These are phyloP conservation scores for Ips nitidus DNA, from an alignment of 1,140 invertebrate species.

Conservation along the genomic window DNA sequence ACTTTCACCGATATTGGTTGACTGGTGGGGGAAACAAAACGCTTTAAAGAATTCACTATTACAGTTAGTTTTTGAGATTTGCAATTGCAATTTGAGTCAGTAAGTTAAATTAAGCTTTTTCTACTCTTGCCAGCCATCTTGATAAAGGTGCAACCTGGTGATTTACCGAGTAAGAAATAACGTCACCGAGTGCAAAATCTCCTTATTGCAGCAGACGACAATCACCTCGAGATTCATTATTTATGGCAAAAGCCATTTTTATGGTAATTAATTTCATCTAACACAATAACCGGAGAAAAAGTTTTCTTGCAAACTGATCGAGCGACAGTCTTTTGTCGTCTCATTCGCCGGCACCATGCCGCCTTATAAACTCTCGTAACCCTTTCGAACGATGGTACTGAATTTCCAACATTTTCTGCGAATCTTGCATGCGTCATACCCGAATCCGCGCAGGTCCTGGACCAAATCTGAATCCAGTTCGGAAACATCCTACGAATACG, in stretches of 20 bases:
- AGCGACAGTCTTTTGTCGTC: not conserved
- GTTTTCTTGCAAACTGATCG: not conserved
- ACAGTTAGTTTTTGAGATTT: no score
- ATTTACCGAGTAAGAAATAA: no score
- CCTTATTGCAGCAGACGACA: not conserved
- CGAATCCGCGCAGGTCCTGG: conserved; percentile 42
- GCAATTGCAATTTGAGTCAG: no score
- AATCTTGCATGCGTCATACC: conserved; percentile 16
- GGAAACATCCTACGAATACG: conserved; percentile 46
- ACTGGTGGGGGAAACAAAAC: not conserved
- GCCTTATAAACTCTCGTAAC: no score
- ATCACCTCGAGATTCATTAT: conserved; percentile 3
- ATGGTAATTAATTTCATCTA: conserved; percentile 1
- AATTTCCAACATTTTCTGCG: conserved; percentile 18
- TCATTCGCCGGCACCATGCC: no score
- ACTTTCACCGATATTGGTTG: not conserved
- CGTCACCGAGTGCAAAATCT: conserved; percentile 3
- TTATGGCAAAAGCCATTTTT: conserved; percentile 14
- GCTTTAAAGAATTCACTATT: not conserved
- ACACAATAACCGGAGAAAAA: conserved; percentile 16
- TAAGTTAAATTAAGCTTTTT: no score
- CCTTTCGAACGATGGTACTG: conserved; percentile 16
- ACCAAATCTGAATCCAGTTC: conserved; percentile 46
- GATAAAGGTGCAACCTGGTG: no score
- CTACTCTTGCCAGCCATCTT: no score